These are phyloP conservation scores for Phymorhynchus buccinoides DNA, from an alignment of 1,140 invertebrate species.

Conservation along the genomic window DNA sequence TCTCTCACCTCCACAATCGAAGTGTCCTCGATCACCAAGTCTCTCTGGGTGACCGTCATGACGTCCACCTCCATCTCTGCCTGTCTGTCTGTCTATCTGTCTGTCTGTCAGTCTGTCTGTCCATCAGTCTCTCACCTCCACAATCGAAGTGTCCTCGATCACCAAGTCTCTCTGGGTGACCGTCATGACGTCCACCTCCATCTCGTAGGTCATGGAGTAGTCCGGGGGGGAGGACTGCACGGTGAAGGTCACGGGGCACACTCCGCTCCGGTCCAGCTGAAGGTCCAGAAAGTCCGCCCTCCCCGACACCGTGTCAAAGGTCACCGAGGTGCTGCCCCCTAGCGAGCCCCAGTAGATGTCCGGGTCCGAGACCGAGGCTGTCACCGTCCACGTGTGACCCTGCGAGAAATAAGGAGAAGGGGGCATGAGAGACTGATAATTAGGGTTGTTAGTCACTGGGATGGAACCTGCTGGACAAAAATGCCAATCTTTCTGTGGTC, in stretches of 20 bases:
- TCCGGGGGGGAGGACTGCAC: conserved; percentile 49
- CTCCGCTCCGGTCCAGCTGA: conserved; percentile 44
- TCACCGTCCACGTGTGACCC: conserved; percentile 57
- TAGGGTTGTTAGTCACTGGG: neutral
- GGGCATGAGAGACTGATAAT: neutral
- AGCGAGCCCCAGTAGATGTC: conserved; percentile 46
- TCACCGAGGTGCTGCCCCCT: conserved; percentile 36
- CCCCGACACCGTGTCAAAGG: conserved; percentile 42
- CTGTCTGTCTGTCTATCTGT: too few relatives aligned
- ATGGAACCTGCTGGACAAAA: too few relatives aligned
- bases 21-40: too few relatives aligned
- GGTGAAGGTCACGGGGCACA: conserved; percentile 47
- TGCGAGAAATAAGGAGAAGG: conserved; percentile 20
- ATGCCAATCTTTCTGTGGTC: too few relatives aligned
- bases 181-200: conserved; percentile 39
- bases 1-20: too few relatives aligned
- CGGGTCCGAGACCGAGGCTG: conserved; percentile 43
- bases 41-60: too few relatives aligned
- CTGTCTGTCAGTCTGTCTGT: too few relatives aligned
- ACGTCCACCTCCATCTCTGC: too few relatives aligned
- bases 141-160: conserved; percentile 25
- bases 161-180: conserved; percentile 29
- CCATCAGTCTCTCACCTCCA: too few relatives aligned
- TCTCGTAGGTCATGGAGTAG: conserved; percentile 45
- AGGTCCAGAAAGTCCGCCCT: conserved; percentile 46